phyloP scores from a whole-genome alignment of 2,113 vertebrate species.

The Tringa solitaria region DNA sequence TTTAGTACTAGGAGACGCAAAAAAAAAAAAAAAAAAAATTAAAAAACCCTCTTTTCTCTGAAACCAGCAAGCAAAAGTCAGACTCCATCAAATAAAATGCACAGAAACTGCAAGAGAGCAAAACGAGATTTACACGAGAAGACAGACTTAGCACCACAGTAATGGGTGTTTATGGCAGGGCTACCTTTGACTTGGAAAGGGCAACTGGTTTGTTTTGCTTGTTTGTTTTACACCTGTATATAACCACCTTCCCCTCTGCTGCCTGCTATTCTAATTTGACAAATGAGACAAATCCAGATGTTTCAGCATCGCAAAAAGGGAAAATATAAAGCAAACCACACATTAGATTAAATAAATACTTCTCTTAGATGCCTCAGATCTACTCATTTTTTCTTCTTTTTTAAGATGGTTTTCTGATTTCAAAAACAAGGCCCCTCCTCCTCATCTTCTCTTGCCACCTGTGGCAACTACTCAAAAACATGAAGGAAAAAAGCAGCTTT shows the following conservation, averaged over 20 bases:
- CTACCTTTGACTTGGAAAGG: not conserved
- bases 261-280: not conserved
- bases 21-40: not conserved
- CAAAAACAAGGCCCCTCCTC: not conserved
- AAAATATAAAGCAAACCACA: not conserved
- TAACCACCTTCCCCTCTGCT: not conserved
- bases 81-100: not conserved
- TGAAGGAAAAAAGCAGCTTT: not conserved
- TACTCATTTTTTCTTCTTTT: not conserved
- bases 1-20: not conserved
- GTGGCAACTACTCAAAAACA: not conserved
- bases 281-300: slow-evolving; percentile 23
- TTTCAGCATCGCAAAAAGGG: not conserved
- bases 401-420: not conserved
- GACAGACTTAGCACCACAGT: not conserved
- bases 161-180: not conserved
- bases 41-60: not conserved
- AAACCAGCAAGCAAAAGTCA: not conserved
- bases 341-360: not conserved
- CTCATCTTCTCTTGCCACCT: not conserved
- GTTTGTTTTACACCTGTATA: not conserved
- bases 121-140: not conserved
- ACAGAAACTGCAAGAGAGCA: not conserved
- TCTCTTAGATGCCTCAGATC: not conserved
- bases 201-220: not conserved